Evolutionary conservation across 1,140 invertebrate species (phyloP).

Genomic region (Delia radicum): DNA sequence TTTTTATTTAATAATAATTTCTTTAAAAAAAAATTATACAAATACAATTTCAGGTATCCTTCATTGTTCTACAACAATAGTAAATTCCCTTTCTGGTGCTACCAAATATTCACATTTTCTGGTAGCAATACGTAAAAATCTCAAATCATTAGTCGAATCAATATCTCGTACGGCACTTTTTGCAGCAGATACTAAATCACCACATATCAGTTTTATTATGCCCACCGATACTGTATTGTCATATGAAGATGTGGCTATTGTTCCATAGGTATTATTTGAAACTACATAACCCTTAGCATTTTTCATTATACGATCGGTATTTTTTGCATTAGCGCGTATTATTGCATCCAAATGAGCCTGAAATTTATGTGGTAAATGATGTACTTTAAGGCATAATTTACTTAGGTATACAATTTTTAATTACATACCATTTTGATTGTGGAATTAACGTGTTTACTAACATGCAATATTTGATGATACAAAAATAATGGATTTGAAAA

Average conservation of each 20-base stretch:
- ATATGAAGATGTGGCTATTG: conserved; percentile 40
- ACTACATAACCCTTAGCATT: conserved; percentile 43
- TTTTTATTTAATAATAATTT: background rate
- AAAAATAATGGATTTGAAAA: too few relatives aligned
- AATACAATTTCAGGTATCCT: background rate
- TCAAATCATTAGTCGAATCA: conserved; percentile 33
- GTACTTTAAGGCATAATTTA: too few relatives aligned
- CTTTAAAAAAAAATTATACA: background rate
- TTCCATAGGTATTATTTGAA: conserved; percentile 38
- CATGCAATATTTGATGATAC: too few relatives aligned
- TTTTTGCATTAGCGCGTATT: conserved; percentile 31
- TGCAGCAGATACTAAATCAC: conserved; percentile 17
- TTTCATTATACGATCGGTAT: conserved; percentile 44
- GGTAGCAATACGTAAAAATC: conserved; percentile 29
- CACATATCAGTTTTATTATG: background rate
- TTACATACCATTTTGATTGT: too few relatives aligned
- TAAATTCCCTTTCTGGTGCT: conserved; percentile 48
- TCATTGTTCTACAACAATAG: conserved; percentile 48
- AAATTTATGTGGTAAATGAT: too few relatives aligned
- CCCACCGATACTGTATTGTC: conserved; percentile 43
- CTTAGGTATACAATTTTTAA: too few relatives aligned
- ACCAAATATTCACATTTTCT: conserved; percentile 49
- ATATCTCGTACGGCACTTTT: conserved; percentile 45
- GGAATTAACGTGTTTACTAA: too few relatives aligned
- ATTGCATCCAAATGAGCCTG: conserved; percentile 36